Conservation (phyloP, 2,888 invertebrate genomes). For the Dynastes hyllus region DNA sequence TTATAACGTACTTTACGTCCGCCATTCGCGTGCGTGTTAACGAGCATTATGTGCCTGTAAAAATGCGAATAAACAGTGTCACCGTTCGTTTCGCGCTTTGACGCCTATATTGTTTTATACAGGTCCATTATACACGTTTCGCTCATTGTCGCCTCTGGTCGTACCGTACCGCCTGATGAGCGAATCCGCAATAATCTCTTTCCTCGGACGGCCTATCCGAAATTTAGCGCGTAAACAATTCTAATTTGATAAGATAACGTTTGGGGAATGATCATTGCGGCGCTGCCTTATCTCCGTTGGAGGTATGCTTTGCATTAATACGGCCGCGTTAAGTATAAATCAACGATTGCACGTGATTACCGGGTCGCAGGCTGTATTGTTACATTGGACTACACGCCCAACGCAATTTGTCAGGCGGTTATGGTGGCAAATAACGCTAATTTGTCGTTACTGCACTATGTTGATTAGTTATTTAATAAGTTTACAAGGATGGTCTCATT, state of each 20-base stretch:
- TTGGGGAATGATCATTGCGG: slow-evolving; percentile 19
- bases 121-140: slow-evolving; percentile 8
- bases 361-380: slow-evolving; percentile 8
- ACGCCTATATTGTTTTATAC: slow-evolving; percentile 12
- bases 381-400: slow-evolving; percentile 30
- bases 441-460: slow-evolving; percentile 47
- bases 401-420: slow-evolving; percentile 47
- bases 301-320: slow-evolving; percentile 45
- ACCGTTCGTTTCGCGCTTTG: slow-evolving; percentile 21
- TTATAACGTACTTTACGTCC: slow-evolving; percentile 23
- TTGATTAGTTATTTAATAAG: slow-evolving; percentile 49
- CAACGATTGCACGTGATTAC: slow-evolving; percentile 46
- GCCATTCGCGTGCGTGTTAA: slow-evolving; percentile 13
- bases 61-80: slow-evolving; percentile 23
- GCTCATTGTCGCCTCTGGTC: background rate
- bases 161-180: background rate
- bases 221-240: slow-evolving; percentile 30
- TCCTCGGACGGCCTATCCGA: slow-evolving; percentile 22
- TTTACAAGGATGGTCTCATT: slow-evolving; percentile 34
- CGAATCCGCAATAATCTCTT: slow-evolving; percentile 16
- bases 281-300: slow-evolving; percentile 28
- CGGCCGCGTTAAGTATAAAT: slow-evolving; percentile 44
- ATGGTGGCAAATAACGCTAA: slow-evolving; percentile 48
- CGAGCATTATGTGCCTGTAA: slow-evolving; percentile 17
- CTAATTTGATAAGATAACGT: slow-evolving; percentile 34